These are phyloP conservation scores for Zygaena filipendulae DNA, from an alignment of 2,888 invertebrate species.

Conservation along the genomic window DNA sequence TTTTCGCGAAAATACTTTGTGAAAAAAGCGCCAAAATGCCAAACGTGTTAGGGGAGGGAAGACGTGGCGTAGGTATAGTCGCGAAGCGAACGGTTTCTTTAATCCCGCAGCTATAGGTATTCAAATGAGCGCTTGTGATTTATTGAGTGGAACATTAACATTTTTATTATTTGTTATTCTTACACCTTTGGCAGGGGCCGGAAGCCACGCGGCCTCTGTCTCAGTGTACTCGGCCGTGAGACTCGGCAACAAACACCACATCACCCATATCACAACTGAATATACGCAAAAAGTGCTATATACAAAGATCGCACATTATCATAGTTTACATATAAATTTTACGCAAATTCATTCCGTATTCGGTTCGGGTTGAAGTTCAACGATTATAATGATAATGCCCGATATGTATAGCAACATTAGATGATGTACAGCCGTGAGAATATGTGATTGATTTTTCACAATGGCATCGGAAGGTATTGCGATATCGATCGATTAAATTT, in stretches of 20 bases:
- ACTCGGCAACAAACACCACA: conserved; percentile 41
- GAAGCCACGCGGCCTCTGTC: conserved; percentile 66
- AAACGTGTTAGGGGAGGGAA: no score
- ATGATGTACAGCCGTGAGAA: conserved; percentile 66
- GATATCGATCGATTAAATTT: no score
- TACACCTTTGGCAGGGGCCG: conserved; percentile 61
- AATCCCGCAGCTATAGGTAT: conserved; percentile 61
- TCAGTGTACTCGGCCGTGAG: conserved; percentile 63
- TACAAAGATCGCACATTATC: conserved; percentile 58
- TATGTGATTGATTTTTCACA: conserved; percentile 55
- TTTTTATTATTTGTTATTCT: conserved; percentile 72
- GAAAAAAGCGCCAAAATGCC: no score
- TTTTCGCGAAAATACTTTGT: no score
- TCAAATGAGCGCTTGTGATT: conserved; percentile 68
- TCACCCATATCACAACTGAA: conserved; percentile 31
- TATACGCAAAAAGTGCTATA: conserved; percentile 38
- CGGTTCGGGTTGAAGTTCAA: conserved; percentile 49
- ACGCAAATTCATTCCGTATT: conserved; percentile 63
- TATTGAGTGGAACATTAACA: conserved; percentile 71
- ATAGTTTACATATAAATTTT: conserved; percentile 69
- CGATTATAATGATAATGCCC: conserved; percentile 64
- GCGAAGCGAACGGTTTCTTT: no score
- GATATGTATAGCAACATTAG: conserved; percentile 55
- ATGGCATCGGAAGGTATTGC: no score
- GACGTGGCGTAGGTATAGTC: no score